Conservation (phyloP, 2,797 vertebrate genomes). For the Bufotes viridis region DNA sequence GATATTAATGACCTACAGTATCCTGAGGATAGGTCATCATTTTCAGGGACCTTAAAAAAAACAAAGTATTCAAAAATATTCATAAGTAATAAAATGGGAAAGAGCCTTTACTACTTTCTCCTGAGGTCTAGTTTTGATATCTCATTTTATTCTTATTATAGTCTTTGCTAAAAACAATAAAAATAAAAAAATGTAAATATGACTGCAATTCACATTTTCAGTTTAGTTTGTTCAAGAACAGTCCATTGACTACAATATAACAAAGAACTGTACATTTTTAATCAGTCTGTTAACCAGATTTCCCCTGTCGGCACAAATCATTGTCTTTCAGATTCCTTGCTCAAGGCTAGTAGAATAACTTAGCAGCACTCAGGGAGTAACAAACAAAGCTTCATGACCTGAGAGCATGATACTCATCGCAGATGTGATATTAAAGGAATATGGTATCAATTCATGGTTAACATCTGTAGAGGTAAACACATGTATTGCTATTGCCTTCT, state of each 20-base stretch:
- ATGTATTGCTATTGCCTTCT: neutral
- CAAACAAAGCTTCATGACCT: constrained; percentile 27
- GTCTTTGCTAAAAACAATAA: neutral
- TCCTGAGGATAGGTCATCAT: too few relatives aligned
- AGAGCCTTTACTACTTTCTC: too few relatives aligned
- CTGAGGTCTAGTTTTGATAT: too few relatives aligned
- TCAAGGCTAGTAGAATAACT: constrained; percentile 48
- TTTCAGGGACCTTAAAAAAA: too few relatives aligned
- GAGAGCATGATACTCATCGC: neutral
- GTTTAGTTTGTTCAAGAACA: neutral
- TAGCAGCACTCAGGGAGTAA: constrained; percentile 17
- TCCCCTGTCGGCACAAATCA: constrained; percentile 42
- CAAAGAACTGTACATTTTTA: constrained; percentile 10
- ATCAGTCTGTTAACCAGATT: constrained; percentile 45
- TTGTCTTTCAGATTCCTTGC: constrained; percentile 40
- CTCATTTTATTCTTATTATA: too few relatives aligned
- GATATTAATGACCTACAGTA: too few relatives aligned
- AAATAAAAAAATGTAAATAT: neutral
- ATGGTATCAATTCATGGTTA: neutral
- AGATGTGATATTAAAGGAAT: neutral
- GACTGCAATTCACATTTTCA: neutral
- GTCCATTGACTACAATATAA: neutral
- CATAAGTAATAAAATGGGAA: too few relatives aligned
- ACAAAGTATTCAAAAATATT: too few relatives aligned
- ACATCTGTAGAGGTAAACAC: neutral